phyloP scores from a whole-genome alignment of 2,797 vertebrate species.

The Acanthornis magna region DNA sequence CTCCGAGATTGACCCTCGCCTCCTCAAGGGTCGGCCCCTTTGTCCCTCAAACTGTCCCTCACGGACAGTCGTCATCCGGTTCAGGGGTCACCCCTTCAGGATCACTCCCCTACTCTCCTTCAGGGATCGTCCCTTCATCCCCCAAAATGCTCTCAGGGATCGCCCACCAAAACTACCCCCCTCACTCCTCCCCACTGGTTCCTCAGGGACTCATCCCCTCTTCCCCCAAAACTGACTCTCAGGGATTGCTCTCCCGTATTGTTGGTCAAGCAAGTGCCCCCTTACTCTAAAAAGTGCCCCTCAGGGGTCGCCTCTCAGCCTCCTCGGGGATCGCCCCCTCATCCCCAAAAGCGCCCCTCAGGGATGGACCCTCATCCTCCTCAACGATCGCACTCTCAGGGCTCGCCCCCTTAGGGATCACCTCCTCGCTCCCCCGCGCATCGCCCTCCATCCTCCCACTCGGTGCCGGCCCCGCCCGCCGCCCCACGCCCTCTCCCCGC shows the following conservation, averaged over 20 bases:
- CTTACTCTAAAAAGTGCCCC: not conserved
- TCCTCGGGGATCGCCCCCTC: too few relatives aligned
- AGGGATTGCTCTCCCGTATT: not conserved
- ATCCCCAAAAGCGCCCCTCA: not conserved
- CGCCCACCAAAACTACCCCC: not conserved
- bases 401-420: not conserved
- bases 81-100: not conserved
- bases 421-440: not conserved
- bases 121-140: too few relatives aligned
- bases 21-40: not conserved
- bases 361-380: not conserved
- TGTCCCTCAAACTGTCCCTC: not conserved
- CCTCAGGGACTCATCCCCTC: not conserved
- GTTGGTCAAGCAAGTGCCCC: not conserved
- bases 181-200: not conserved
- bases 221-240: not conserved
- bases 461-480: not conserved
- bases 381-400: not conserved
- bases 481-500: not conserved
- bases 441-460: not conserved
- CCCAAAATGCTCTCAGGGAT: not conserved
- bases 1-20: not conserved
- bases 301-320: not conserved
- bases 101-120: not conserved
- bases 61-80: not conserved